Evolutionary conservation across 2,113 vertebrate genomes (phyloP), one percentile per base, ranked within the genome.

Genomic region (Hystrix cristata): DNA sequence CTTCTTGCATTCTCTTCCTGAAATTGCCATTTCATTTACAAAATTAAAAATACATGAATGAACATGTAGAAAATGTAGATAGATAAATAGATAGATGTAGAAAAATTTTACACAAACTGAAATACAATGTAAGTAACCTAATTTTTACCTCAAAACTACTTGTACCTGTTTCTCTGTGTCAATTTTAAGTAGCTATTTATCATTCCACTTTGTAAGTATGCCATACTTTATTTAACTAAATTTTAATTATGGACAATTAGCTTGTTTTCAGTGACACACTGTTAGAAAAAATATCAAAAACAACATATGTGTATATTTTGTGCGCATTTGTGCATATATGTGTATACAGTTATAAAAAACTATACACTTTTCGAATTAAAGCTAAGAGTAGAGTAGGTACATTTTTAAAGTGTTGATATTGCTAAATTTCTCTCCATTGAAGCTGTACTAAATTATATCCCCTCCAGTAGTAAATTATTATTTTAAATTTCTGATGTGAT

Each of bases 381-480:
- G 5, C 12, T 59, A 43, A 76, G 23, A 21, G 4, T 48, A 81
- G 1, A 57, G 38, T 74, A 64, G n/a, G 0, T 80, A 79, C 7
- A 60, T 34, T 94, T 43, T n/a, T n/a, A 57, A 96, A 92, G 83
- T 57, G 69, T 7, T 74, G 46, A 74, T 46, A 72, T 48, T 83
- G 48, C 5, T 34, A 92, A 62, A 71, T 57, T 46, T 81, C 3
- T 76, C 7, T 65, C 13, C 31, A 1, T 16, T 89, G 12, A 90
- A 94, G 11, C 51, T 76, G 15, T 55, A 27, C 48, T 87, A 60
- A 60, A 55, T 90, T 95, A 31, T 90, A 64, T 80, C 34, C 23
- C 16, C 8, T 57, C 43, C 25, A 84, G 27, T 53, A 88, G 84
- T 82, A 65, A 27, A 21, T 94, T 79, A 48, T 46, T 48, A 31